Base-by-base conservation (phyloP, 2,888 invertebrate genomes). In the Scaptomyza parva region DNA sequence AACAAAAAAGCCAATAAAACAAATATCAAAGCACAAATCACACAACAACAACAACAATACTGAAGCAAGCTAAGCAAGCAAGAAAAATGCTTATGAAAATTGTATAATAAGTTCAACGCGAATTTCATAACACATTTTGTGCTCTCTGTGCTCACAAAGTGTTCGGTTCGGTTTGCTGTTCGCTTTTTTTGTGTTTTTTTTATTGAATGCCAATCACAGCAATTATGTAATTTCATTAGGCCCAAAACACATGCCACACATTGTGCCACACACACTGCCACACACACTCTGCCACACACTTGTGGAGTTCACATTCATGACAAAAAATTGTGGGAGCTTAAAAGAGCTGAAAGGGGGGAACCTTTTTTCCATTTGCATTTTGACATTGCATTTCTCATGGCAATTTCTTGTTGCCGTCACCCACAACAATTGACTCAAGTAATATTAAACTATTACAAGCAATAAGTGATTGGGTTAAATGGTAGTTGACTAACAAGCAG, bases 1-100 rank as follows among this genome's bases (percentile, higher is more conserved):
- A 28, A 54, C 77, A 76, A 78, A 61, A 76, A 78, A 65, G 33
- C 79, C 70, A 80, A 86, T 82, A 82, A 86, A 81, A 73, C 79
- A 78, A 80, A 82, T 73, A 82, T 76, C 82, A 78, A 69, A 75
- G 66, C 63, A 70, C 47, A 62, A 75, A 71, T 72, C 69, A 74
- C 63, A 60, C 24, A 66, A 52, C 68, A 68, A 7, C 48, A 45
- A n/a, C 9, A 28, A 9, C 28, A 28, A 28, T 9, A 28, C 26
- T 26, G n/a, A n/a, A n/a, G n/a, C n/a, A n/a, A n/a, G n/a, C 61
- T 12, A 26, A 30, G 22, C 11, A 43, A 44, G 22, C 45, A 53
- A 48, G 52, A 57, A 51, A 70, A 64, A 47, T 59, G 62, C 18
- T 57, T 51, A 70, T 58, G 72, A 71, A 74, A 74, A 76, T 76